Base-by-base conservation (phyloP, 2,888 invertebrate species). In the Synanthedon formicaeformis region DNA sequence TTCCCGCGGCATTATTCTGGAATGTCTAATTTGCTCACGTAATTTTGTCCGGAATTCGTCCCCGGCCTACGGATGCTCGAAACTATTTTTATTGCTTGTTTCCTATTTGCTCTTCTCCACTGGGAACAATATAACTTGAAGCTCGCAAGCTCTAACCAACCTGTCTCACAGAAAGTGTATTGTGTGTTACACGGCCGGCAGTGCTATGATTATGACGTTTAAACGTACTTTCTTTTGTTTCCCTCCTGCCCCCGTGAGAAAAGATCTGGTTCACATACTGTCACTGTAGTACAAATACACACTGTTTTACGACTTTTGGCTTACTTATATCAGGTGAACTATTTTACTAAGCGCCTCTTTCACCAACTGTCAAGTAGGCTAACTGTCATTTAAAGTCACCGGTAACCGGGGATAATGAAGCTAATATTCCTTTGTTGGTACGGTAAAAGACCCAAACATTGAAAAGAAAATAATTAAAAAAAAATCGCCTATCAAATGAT, bases 1-100 rank as follows among this genome's bases (percentile, higher is more conserved):
- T 78, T 80, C 74, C 74, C 68, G 71, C 69, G 67, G 73, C 77
- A 76, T 79, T 83, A 80, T 78, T 73, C 81, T 66, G 84, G 86
- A 86, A 86, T 85, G 83, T 83, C 78, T 85, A 83, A 86, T 85
- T 85, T 85, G 81, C 81, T 83, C 86, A 86, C 87, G 86, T 86
- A 83, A 86, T 86, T 78, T 84, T 77, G 76, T 73, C 67, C 68
- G 83, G 83, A 83, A 85, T 86, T 76, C 69, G 78, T 81, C 81
- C 81, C 78, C 65, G 71, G 77, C 73, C 74, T 75, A 73, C 78
- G 77, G 78, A 76, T 73, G 77, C 69, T 71, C 63, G 70, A 72
- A 84, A 83, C 84, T 83, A 86, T 87, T 87, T 87, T 87, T 85
- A 85, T 85, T 83, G 80, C 79, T 75, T 78, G 81, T 83, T 82